Conservation (phyloP, 64 coral and sea anemone species). For the Catalaphyllia jardinei region DNA sequence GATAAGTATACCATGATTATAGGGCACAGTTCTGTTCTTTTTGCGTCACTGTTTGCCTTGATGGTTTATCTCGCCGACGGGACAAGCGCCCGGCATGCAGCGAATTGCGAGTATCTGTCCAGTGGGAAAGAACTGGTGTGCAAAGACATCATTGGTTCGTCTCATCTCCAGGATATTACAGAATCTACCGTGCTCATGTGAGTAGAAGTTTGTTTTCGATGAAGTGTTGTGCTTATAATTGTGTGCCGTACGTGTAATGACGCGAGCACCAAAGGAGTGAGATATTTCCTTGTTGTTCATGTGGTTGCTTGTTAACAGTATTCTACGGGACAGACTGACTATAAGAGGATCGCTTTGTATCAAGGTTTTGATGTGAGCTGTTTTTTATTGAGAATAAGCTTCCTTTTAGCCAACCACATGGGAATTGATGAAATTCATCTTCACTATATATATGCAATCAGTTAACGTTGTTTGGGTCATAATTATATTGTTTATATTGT, state of each 20-base stretch:
- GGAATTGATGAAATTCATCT: too few relatives aligned
- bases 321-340: too few relatives aligned
- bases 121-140: neutral
- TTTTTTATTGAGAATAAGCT: too few relatives aligned
- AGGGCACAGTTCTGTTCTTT: neutral
- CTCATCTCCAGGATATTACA: neutral
- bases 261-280: neutral
- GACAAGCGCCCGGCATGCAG: neutral
- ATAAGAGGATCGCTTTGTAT: too few relatives aligned
- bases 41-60: neutral
- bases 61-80: neutral
- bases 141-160: slow-evolving; percentile 4
- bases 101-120: neutral
- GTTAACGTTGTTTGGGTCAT: too few relatives aligned
- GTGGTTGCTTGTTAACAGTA: too few relatives aligned
- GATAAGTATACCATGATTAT: neutral
- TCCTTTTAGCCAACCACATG: too few relatives aligned
- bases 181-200: slow-evolving; percentile 23
- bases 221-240: neutral
- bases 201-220: neutral
- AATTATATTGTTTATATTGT: too few relatives aligned
- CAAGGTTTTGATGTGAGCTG: too few relatives aligned
- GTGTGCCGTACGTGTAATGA: too few relatives aligned
- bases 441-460: too few relatives aligned
- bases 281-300: too few relatives aligned